Evolutionary conservation across 2,888 invertebrate species (phyloP).

Genomic region (Diaperis boleti): DNA sequence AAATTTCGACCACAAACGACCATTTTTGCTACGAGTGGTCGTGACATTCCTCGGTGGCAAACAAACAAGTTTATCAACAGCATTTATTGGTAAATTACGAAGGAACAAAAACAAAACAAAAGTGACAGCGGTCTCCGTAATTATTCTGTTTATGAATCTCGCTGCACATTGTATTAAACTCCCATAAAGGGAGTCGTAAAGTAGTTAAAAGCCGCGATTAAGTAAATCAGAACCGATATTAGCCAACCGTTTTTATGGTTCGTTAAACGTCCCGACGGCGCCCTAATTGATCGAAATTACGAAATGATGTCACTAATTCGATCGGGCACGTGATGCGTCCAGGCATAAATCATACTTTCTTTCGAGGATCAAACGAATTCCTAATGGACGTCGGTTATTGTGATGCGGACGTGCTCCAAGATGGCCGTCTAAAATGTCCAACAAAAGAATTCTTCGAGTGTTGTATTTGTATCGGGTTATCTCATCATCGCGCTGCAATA

Average conservation of each 20-base stretch:
- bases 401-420: slow-evolving; percentile 13
- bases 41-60: slow-evolving; percentile 17
- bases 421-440: slow-evolving; percentile 26
- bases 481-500: slow-evolving; percentile 42
- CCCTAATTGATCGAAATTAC: slow-evolving; percentile 40
- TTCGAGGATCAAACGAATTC: background rate
- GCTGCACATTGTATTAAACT: slow-evolving; percentile 29
- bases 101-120: slow-evolving; percentile 23
- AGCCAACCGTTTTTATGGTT: slow-evolving; percentile 36
- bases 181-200: slow-evolving; percentile 33
- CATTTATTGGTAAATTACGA: slow-evolving; percentile 30
- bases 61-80: slow-evolving; percentile 31
- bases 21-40: background rate
- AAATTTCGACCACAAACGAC: too few relatives aligned
- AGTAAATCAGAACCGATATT: slow-evolving; percentile 34
- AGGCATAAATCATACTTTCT: slow-evolving; percentile 28
- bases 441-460: slow-evolving; percentile 38
- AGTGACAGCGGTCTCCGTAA: slow-evolving; percentile 20
- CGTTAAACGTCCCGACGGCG: slow-evolving; percentile 37
- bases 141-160: slow-evolving; percentile 29
- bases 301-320: slow-evolving; percentile 41
- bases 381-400: slow-evolving; percentile 21
- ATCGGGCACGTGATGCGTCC: slow-evolving; percentile 29
- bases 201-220: slow-evolving; percentile 29
- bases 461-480: slow-evolving; percentile 36